Base-by-base conservation (phyloP, 2,888 invertebrate species). In the Noctua pronuba region DNA sequence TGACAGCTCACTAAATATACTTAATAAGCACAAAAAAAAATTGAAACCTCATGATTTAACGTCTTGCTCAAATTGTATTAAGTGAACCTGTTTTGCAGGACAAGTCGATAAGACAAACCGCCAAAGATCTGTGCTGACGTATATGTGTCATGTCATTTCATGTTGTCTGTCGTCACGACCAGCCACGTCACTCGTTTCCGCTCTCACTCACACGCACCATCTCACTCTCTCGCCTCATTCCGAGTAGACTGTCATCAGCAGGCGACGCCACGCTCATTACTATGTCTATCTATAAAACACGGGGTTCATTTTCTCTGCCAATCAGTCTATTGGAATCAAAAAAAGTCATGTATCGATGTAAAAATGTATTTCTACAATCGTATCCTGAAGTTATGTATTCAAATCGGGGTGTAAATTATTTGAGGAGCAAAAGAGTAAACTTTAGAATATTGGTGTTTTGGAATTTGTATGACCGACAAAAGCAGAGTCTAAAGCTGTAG, bases 131-230 rank as follows among this genome's bases (percentile, higher is more conserved):
- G 75, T 89, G 82, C 76, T 80, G 83, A 84, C 76, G 73, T 76
- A 80, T 88, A 78, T 90, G 87, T 92, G 79, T 88, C 87, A 88
- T 88, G 73, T 88, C 87, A 92, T 93, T 91, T 91, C 93, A 94
- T 94, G 86, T 93, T 93, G 89, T 94, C 90, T 94, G 92, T 94
- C 90, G 93, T 88, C 95, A 94, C 95, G 94, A 91, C 90, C 92
- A 94, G 94, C 94, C 94, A 94, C 94, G 95, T 94, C 96, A 96
- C 95, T 93, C 94, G 94, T 96, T 96, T 96, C 95, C 95, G 95
- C 95, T 96, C 95, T 94, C 96, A 95, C 95, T 95, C 94, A 94
- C 95, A 93, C 95, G 95, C 96, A 95, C 95, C 94, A 94, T 95
- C 93, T 95, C 96, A 95, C 95, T 95, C 93, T 95, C 89, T 95